Evolutionary conservation across 2,113 vertebrate genomes (phyloP).

Genomic region (Vidua chalybeata): DNA sequence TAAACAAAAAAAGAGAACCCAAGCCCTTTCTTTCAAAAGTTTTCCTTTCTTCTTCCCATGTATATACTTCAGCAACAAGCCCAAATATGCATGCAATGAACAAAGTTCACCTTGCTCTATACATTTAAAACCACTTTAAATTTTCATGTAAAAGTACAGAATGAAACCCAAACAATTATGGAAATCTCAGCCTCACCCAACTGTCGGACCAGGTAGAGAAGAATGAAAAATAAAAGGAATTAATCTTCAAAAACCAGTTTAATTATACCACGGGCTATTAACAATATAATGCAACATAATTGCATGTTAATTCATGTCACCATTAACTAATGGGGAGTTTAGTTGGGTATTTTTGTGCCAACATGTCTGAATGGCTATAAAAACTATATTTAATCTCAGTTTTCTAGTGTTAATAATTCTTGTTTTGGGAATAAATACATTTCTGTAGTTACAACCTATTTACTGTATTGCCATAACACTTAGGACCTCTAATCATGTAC

Average conservation of each 20-base stretch:
- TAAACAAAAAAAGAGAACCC: slow-evolving; percentile 12
- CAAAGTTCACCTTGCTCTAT: background rate
- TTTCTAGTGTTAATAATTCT: background rate
- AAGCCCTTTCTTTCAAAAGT: slow-evolving; percentile 12
- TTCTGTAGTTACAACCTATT: background rate
- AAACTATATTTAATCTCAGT: background rate
- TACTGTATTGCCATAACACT: background rate
- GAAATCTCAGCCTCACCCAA: background rate
- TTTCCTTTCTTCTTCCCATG: slow-evolving; percentile 42
- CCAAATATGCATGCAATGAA: background rate
- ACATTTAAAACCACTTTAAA: background rate
- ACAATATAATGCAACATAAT: background rate
- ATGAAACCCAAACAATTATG: background rate
- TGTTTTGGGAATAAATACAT: background rate
- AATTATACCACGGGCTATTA: background rate
- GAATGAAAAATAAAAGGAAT: background rate
- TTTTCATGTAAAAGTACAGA: background rate
- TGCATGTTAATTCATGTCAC: background rate
- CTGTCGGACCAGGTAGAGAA: background rate
- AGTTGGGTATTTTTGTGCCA: background rate
- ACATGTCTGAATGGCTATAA: background rate
- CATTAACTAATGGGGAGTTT: background rate
- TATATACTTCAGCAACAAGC: background rate
- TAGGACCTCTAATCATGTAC: background rate
- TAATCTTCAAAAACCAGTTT: background rate